phyloP scores from a whole-genome alignment of 2,888 invertebrate species.

The Entomobrya multifasciata region DNA sequence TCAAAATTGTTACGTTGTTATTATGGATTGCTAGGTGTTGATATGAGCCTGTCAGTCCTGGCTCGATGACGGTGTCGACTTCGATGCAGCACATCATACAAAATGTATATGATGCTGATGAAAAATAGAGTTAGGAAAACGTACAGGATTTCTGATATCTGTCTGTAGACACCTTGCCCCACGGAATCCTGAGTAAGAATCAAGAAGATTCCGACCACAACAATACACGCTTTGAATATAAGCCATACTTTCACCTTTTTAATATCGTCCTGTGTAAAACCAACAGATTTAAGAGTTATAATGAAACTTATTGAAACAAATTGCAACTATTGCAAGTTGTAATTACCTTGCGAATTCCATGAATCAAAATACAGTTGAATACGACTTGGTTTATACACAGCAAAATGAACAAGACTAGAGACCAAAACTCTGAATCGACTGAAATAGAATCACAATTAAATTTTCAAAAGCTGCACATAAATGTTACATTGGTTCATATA shows the following conservation, averaged over 20 bases:
- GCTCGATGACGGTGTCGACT: constrained; percentile 19
- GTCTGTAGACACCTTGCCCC: constrained; percentile 48
- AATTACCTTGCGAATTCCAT: constrained; percentile 59
- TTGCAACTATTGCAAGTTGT: too few species aligned
- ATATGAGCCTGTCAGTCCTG: neutral
- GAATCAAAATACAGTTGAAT: constrained; percentile 50
- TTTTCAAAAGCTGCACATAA: too few species aligned
- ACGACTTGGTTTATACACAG: constrained; percentile 54
- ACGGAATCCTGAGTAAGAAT: constrained; percentile 58
- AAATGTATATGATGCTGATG: constrained; percentile 55
- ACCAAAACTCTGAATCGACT: constrained; percentile 60
- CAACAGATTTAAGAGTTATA: too few species aligned
- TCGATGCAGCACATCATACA: constrained; percentile 58
- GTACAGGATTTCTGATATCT: constrained; percentile 60
- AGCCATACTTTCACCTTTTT: constrained; percentile 56
- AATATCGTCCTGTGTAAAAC: constrained; percentile 42
- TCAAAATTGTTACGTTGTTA: neutral
- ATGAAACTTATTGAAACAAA: too few species aligned
- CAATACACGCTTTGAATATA: constrained; percentile 59
- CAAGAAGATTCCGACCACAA: constrained; percentile 59
- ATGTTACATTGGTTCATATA: too few species aligned
- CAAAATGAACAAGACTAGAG: constrained; percentile 52
- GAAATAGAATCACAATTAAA: neutral
- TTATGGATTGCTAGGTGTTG: neutral
- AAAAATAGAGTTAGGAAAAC: constrained; percentile 60